Evolutionary conservation across 1,140 invertebrate species (phyloP).

Genomic region (Cydia splendana): DNA sequence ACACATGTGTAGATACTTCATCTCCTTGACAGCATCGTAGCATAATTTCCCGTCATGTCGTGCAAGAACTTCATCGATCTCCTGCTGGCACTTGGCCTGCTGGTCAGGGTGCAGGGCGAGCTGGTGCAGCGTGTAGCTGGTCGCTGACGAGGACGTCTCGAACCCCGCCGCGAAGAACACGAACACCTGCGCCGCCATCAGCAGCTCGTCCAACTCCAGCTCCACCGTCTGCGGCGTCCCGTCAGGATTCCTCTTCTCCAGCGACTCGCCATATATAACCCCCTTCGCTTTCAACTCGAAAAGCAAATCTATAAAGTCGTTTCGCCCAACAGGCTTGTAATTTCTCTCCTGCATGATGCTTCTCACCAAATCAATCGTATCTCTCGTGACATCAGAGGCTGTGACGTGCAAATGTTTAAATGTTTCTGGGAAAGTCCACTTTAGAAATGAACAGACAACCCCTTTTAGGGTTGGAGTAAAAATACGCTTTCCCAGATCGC

Average conservation of each 20-base stretch:
- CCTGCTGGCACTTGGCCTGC: slow-evolving; percentile 78
- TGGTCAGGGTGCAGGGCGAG: slow-evolving; percentile 78
- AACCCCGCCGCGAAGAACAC: slow-evolving; percentile 75
- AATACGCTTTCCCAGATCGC: slow-evolving; percentile 47
- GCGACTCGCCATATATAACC: slow-evolving; percentile 52
- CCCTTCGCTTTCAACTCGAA: slow-evolving; percentile 72
- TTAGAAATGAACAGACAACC: slow-evolving; percentile 33
- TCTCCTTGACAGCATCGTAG: slow-evolving; percentile 64
- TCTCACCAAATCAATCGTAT: slow-evolving; percentile 35
- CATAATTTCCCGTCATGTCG: slow-evolving; percentile 54
- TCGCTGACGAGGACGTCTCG: slow-evolving; percentile 79
- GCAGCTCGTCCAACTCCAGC: slow-evolving; percentile 41
- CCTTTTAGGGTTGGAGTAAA: slow-evolving; percentile 40
- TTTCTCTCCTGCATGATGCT: slow-evolving; percentile 37
- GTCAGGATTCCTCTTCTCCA: slow-evolving; percentile 66
- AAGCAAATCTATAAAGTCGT: slow-evolving; percentile 80
- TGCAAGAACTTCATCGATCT: slow-evolving; percentile 72
- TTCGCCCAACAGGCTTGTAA: slow-evolving; percentile 52
- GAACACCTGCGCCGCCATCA: slow-evolving; percentile 73
- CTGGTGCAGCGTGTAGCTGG: slow-evolving; percentile 73
- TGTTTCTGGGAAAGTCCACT: slow-evolving; percentile 34
- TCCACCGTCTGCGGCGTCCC: slow-evolving; percentile 39
- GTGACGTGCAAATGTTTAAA: slow-evolving; percentile 38
- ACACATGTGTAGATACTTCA: slow-evolving; percentile 60
- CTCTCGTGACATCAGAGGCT: slow-evolving; percentile 33